phyloP scores from a whole-genome alignment of 2,113 vertebrate species.

The Macquaria australasica region DNA sequence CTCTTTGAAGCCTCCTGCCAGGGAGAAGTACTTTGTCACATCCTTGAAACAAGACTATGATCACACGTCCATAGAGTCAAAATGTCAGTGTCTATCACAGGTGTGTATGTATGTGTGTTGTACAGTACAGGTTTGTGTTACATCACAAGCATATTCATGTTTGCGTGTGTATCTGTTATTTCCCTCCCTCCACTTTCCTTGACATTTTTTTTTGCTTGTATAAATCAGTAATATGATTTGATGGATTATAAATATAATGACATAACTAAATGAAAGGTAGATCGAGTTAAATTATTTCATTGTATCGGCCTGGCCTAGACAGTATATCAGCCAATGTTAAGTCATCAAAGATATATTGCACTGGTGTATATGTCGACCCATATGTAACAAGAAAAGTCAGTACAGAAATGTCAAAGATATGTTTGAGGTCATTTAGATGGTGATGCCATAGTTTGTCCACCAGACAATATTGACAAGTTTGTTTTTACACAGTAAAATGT shows the following conservation, averaged over 20 bases:
- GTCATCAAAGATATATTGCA: neutral
- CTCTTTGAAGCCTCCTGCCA: slow-evolving; percentile 58
- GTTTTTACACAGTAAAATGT: too few species aligned
- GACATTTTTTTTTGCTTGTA: neutral
- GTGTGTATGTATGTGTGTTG: slow-evolving; percentile 1
- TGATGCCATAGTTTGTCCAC: neutral
- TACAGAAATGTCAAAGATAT: neutral
- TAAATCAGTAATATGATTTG: neutral
- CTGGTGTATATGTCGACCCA: neutral
- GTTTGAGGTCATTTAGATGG: neutral
- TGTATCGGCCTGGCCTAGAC: neutral
- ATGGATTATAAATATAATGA: neutral
- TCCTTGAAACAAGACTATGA: slow-evolving; percentile 47
- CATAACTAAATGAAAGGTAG: too few species aligned
- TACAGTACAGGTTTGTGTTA: neutral
- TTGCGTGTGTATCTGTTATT: neutral
- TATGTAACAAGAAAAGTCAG: neutral
- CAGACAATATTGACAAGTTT: neutral
- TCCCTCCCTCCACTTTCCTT: too few species aligned
- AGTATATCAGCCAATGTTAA: neutral
- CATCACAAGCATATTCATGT: neutral
- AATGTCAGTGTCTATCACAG: slow-evolving; percentile 27
- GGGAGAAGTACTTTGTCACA: slow-evolving; percentile 53
- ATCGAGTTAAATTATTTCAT: neutral
- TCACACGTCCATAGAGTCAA: slow-evolving; percentile 28